Conservation (phyloP, 92 coral and sea anemone species). For the Epizoanthus scotinus region DNA sequence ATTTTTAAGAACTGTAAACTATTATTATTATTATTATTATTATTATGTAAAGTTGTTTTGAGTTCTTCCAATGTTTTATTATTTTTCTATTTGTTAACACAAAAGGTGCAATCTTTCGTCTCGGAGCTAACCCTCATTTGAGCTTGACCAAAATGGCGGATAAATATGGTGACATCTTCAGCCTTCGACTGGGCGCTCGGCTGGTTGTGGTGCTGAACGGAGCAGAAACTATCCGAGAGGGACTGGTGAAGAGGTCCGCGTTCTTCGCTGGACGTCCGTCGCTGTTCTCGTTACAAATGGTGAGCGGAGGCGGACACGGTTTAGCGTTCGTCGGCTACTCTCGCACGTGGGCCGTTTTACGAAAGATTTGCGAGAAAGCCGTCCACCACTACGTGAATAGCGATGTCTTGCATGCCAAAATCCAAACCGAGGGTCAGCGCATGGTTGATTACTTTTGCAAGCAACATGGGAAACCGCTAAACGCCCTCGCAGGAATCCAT, state of each 20-base stretch:
- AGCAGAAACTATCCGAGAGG: conserved; percentile 60
- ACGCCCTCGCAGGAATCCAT: conserved; percentile 42
- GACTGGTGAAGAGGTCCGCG: conserved; percentile 56
- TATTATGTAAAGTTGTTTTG: too few species aligned
- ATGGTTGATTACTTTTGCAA: conserved; percentile 41
- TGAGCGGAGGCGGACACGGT: conserved; percentile 33
- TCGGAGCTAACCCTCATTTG: conserved; percentile 49
- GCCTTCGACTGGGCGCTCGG: conserved; percentile 66
- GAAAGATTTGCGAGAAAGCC: conserved; percentile 52
- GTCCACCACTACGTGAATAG: conserved; percentile 55
- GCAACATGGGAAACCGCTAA: conserved; percentile 45
- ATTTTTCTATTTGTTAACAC: too few species aligned
- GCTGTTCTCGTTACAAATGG: conserved; percentile 44
- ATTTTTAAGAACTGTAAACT: too few species aligned
- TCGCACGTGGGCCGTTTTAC: conserved; percentile 36
- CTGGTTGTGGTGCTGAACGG: conserved; percentile 73
- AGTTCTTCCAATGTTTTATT: too few species aligned
- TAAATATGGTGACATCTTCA: conserved; percentile 70
- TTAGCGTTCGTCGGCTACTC: conserved; percentile 19
- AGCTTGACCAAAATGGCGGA: conserved; percentile 56
- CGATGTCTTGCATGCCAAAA: conserved; percentile 48
- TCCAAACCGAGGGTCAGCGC: conserved; percentile 49
- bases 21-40: too few species aligned
- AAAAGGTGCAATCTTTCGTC: conserved; percentile 40
- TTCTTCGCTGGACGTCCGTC: conserved; percentile 69